Conservation (phyloP, 2,113 vertebrate genomes). For the Uria aalge region DNA sequence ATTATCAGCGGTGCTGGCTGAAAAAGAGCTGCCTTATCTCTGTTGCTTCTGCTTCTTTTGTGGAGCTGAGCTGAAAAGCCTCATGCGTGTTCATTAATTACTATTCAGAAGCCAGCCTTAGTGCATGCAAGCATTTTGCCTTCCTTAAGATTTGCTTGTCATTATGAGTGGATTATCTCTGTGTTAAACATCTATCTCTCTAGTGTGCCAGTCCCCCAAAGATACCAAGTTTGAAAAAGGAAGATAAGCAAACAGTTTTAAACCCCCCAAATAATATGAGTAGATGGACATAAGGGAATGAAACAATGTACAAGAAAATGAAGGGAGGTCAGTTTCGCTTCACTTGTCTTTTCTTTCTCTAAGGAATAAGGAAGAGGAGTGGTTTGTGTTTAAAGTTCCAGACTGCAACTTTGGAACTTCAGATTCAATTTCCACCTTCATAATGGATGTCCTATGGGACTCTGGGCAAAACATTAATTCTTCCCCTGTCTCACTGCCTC, state of each 20-base stretch:
- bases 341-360: background rate
- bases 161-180: slow-evolving; percentile 23
- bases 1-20: slow-evolving; percentile 17
- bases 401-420: background rate
- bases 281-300: background rate
- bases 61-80: background rate
- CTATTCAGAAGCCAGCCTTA: background rate
- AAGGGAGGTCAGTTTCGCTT: background rate
- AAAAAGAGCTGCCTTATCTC: background rate
- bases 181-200: background rate
- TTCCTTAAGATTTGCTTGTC: slow-evolving; percentile 1
- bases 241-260: background rate
- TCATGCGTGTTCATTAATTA: background rate
- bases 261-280: background rate
- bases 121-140: background rate
- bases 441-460: background rate
- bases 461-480: background rate
- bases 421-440: background rate
- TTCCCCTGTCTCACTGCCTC: background rate
- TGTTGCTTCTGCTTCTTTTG: background rate
- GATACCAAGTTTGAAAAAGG: background rate
- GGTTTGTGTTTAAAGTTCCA: background rate
- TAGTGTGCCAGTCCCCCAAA: background rate
- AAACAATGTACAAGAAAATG: background rate
- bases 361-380: background rate